These are phyloP conservation scores for Gymnocypris eckloni DNA, from an alignment of 2,797 vertebrate species.

Conservation along the genomic window DNA sequence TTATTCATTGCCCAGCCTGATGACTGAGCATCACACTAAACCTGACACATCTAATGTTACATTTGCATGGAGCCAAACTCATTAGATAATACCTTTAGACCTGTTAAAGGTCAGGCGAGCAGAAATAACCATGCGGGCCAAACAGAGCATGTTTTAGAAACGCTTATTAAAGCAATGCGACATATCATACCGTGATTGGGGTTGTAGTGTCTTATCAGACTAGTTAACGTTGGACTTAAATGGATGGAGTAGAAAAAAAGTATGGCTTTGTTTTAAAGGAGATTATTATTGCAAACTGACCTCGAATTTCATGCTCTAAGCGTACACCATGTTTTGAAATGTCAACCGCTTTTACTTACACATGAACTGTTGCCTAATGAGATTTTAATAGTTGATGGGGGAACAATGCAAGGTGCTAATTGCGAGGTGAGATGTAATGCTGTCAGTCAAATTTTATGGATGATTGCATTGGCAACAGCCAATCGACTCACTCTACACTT, in stretches of 20 bases:
- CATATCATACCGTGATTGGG: slow-evolving; percentile 45
- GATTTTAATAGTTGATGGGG: slow-evolving; percentile 22
- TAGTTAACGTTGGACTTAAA: slow-evolving; percentile 5
- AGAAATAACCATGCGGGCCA: slow-evolving; percentile 47
- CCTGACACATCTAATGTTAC: slow-evolving; percentile 45
- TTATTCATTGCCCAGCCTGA: slow-evolving; percentile 44
- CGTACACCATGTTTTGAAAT: background rate
- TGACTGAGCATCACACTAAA: slow-evolving; percentile 41
- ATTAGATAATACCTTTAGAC: slow-evolving; percentile 49
- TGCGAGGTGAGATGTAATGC: background rate
- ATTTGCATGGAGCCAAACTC: slow-evolving; percentile 57
- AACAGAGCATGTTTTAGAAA: slow-evolving; percentile 36
- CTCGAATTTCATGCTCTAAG: background rate
- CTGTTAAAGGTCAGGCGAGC: slow-evolving; percentile 53
- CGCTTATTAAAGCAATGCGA: slow-evolving; percentile 46
- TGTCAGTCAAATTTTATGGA: slow-evolving; percentile 1
- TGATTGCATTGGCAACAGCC: background rate
- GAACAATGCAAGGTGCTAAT: slow-evolving; percentile 21
- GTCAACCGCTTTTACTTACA: slow-evolving; percentile 1
- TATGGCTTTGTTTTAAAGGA: background rate
- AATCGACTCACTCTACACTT: background rate
- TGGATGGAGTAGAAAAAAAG: background rate
- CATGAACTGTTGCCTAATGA: slow-evolving; percentile 28
- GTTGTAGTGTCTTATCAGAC: background rate
- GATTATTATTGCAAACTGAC: background rate